Conservation (phyloP, 2,888 invertebrate species). For the Lysandra bellargus region DNA sequence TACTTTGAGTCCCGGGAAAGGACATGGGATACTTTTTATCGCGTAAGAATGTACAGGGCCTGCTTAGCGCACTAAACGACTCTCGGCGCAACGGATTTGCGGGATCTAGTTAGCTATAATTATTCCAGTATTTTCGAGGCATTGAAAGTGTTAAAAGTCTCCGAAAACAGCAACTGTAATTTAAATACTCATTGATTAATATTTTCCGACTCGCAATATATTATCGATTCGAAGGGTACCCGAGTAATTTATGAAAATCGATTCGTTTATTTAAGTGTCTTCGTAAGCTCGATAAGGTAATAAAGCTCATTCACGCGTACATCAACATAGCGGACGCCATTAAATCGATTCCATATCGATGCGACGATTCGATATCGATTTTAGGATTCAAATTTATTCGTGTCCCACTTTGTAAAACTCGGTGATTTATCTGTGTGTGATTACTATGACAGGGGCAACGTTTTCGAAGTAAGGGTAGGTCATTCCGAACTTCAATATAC, state of each 20-base stretch:
- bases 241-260: slow-evolving; percentile 26
- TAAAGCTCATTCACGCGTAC: slow-evolving; percentile 79
- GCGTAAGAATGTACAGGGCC: no score
- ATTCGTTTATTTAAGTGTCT: slow-evolving; percentile 19
- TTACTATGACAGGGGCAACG: slow-evolving; percentile 31
- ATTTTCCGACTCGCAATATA: not conserved
- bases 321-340: slow-evolving; percentile 74
- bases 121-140: not conserved
- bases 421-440: slow-evolving; percentile 60
- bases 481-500: not conserved
- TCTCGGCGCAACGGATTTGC: no score
- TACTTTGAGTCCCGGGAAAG: no score
- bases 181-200: slow-evolving; percentile 4
- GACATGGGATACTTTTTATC: no score
- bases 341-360: slow-evolving; percentile 62
- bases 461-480: not conserved
- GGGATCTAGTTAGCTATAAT: not conserved
- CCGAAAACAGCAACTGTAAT: not conserved
- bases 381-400: slow-evolving; percentile 61
- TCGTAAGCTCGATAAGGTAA: slow-evolving; percentile 63
- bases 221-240: not conserved
- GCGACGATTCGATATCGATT: slow-evolving; percentile 32
- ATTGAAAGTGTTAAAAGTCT: not conserved
- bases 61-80: no score
- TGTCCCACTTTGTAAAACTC: slow-evolving; percentile 61